A percentile compares a stretch with the other conserved stretches of the same genome.
Evolutionary conservation across 2,888 invertebrate genomes (phyloP).

Genomic region (Sinopyrophorus schimmeli): DNA sequence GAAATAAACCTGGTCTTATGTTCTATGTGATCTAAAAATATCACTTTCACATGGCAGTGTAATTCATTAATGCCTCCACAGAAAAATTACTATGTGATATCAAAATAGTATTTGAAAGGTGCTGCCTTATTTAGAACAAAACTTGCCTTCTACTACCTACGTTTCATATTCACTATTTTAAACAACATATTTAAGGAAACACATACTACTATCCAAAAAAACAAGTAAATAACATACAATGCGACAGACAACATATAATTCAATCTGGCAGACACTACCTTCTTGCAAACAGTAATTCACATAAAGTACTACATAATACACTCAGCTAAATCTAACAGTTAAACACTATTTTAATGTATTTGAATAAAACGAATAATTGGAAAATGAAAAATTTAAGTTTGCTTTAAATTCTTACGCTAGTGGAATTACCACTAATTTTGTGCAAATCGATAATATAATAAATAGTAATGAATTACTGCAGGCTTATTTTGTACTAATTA

Average conservation of each 20-base stretch:
- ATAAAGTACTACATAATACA: slow-evolving; percentile 49
- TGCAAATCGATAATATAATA: too few relatives aligned
- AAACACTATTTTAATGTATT: slow-evolving; percentile 47
- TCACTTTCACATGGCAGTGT: slow-evolving; percentile 25
- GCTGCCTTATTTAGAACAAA: slow-evolving; percentile 25
- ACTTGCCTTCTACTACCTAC: slow-evolving; percentile 13
- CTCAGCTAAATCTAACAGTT: slow-evolving; percentile 51
- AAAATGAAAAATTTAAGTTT: slow-evolving; percentile 29
- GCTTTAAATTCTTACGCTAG: too few relatives aligned
- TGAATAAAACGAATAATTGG: slow-evolving; percentile 32
- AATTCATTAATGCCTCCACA: slow-evolving; percentile 7
- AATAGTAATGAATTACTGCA: too few relatives aligned
- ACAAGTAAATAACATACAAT: slow-evolving; percentile 52
- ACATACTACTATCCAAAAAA: slow-evolving; percentile 34
- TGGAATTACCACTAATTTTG: too few relatives aligned
- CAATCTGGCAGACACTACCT: slow-evolving; percentile 31
- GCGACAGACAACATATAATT: slow-evolving; percentile 49
- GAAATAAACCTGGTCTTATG: not conserved
- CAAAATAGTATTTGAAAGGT: slow-evolving; percentile 22
- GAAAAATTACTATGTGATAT: slow-evolving; percentile 12
- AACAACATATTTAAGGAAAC: slow-evolving; percentile 17
- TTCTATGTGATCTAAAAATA: slow-evolving; percentile 13
- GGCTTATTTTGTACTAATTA: too few relatives aligned
- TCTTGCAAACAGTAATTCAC: slow-evolving; percentile 40
- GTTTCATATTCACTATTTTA: slow-evolving; percentile 24